A percentile compares a stretch with the other conserved stretches of the same genome.
Conservation (phyloP, 2,888 invertebrate species). For the Priocnemis perturbator region DNA sequence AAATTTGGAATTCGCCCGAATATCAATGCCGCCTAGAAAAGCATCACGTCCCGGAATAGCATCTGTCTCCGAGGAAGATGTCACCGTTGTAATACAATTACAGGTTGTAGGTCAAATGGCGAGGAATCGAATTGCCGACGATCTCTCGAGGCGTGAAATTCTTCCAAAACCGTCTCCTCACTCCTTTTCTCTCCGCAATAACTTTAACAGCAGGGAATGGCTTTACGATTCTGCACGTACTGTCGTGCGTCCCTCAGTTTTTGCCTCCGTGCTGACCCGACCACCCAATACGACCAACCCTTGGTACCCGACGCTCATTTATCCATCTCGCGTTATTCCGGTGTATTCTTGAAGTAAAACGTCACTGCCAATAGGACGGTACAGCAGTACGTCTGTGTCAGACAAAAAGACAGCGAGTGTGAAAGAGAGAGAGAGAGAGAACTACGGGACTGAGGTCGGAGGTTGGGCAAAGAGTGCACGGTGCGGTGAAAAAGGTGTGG, state of each 20-base stretch:
- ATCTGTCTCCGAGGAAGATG: too few relatives aligned
- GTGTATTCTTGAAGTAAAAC: too few relatives aligned
- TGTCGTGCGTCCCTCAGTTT: too few relatives aligned
- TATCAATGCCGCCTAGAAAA: too few relatives aligned
- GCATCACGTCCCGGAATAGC: too few relatives aligned
- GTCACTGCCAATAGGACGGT: too few relatives aligned
- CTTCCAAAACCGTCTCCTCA: constrained; percentile 23
- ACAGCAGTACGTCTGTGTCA: background rate
- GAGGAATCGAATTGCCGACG: constrained; percentile 11
- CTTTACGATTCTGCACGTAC: background rate
- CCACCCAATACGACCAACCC: too few relatives aligned
- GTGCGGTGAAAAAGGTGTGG: background rate
- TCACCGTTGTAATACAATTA: background rate
- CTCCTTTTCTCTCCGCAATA: constrained; percentile 22
- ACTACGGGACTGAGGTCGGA: too few relatives aligned
- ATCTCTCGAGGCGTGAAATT: constrained; percentile 32
- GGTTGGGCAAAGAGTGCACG: background rate
- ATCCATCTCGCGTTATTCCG: too few relatives aligned
- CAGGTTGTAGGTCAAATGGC: constrained; percentile 26
- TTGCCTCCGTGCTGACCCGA: too few relatives aligned
- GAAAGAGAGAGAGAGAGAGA: background rate
- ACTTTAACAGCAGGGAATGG: constrained; percentile 22
- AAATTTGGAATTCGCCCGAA: too few relatives aligned
- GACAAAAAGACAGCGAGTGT: background rate
- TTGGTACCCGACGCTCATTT: too few relatives aligned